A percentile compares a stretch with the other conserved stretches of the same genome.
These are phyloP conservation scores for Chlorocebus sabaeus DNA, from an alignment of 2,113 vertebrate genomes.

Conservation along the genomic window DNA sequence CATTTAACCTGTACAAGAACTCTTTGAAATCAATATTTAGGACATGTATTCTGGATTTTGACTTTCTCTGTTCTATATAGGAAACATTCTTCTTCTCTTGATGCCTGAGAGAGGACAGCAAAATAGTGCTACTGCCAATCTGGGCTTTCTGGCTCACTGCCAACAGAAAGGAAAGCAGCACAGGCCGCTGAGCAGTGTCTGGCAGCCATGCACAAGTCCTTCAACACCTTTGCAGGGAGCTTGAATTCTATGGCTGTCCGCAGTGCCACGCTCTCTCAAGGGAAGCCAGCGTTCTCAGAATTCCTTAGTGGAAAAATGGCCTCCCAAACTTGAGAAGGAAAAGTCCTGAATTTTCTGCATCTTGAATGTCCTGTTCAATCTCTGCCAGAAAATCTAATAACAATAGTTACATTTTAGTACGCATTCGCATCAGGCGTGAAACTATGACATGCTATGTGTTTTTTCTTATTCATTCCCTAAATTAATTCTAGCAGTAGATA, in stretches of 20 bases:
- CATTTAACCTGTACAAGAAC: background rate
- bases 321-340: background rate
- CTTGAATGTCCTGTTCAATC: background rate
- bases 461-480: background rate
- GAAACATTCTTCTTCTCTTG: background rate
- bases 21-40: background rate
- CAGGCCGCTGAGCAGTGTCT: background rate
- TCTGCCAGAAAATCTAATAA: background rate
- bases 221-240: background rate
- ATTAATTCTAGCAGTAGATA: background rate
- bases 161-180: background rate
- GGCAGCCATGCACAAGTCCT: rapidly evolving
- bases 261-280: background rate
- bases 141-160: background rate
- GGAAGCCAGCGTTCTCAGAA: background rate
- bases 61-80: background rate
- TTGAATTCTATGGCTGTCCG: background rate
- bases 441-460: background rate
- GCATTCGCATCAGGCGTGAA: background rate
- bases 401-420: background rate
- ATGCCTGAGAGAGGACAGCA: background rate
- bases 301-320: background rate
- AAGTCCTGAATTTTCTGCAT: background rate
- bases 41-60: background rate
- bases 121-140: background rate